These are phyloP conservation scores for Rhadinocentrus ornatus DNA, from an alignment of 2,797 vertebrate species.

Conservation along the genomic window DNA sequence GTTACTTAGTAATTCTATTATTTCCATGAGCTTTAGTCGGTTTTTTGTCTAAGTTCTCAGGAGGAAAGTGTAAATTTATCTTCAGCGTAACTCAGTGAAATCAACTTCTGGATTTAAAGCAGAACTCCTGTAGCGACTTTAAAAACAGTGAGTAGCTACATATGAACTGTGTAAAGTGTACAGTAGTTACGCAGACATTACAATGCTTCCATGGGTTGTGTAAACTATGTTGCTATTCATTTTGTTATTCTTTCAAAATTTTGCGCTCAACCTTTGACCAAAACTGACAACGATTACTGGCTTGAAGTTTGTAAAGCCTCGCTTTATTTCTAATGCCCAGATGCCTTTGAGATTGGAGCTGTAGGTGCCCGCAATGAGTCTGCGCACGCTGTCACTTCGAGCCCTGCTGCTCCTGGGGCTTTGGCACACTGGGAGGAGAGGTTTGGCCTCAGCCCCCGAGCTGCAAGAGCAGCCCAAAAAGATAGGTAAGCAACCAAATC, in stretches of 20 bases:
- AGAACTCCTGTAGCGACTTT: background rate
- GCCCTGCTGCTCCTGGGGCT: constrained; percentile 77
- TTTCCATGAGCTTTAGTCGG: background rate
- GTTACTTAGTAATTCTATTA: background rate
- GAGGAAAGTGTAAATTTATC: background rate
- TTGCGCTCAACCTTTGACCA: constrained; percentile 57
- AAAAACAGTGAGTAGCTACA: constrained; percentile 46
- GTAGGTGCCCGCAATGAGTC: constrained; percentile 65
- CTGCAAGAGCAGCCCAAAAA: constrained; percentile 73
- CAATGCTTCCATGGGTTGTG: background rate
- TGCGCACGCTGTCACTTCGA: constrained; percentile 60
- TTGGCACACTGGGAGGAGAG: constrained; percentile 66
- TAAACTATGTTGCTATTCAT: background rate
- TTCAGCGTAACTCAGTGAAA: background rate
- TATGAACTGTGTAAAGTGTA: background rate
- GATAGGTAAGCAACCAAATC: constrained; percentile 73
- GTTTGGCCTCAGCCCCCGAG: constrained; percentile 73
- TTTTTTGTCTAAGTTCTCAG: background rate
- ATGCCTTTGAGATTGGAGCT: constrained; percentile 25
- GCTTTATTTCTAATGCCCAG: constrained; percentile 36
- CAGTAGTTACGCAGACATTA: background rate
- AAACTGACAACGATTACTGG: constrained; percentile 1
- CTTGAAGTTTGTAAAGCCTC: background rate
- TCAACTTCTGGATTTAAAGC: constrained; percentile 18
- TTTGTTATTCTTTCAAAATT: background rate